phyloP scores from a whole-genome alignment of 2,888 invertebrate species.

The Leptinotarsa tumamoca region DNA sequence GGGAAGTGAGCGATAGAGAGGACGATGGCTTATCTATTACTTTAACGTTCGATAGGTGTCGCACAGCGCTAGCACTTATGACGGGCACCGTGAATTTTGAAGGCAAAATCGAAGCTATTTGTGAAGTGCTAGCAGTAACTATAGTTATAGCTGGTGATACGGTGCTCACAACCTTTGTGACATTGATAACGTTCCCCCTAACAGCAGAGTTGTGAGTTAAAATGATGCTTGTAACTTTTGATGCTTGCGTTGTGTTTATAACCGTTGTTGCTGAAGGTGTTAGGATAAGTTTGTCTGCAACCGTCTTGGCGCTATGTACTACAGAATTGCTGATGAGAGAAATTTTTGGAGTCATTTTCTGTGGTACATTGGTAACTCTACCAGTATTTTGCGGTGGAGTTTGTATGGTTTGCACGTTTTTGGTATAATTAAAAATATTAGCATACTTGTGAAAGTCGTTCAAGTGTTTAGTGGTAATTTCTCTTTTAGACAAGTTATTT shows the following conservation, averaged over 20 bases:
- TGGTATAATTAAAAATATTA: conserved; percentile 43
- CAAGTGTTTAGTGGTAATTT: conserved; percentile 59
- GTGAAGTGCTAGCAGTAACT: conserved; percentile 63
- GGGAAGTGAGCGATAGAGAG: conserved; percentile 69
- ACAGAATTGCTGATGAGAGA: conserved; percentile 55
- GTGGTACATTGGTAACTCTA: conserved; percentile 42
- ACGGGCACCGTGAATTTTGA: conserved; percentile 64
- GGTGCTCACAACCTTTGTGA: conserved; percentile 60
- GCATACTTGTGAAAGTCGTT: conserved; percentile 64
- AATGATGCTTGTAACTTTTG: conserved; percentile 60
- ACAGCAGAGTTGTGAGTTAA: conserved; percentile 56
- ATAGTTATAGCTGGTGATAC: conserved; percentile 63
- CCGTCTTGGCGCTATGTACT: conserved; percentile 44
- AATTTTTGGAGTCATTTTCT: conserved; percentile 54
- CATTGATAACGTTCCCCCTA: conserved; percentile 58
- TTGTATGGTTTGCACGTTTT: conserved; percentile 50
- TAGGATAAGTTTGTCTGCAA: conserved; percentile 55
- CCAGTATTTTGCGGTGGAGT: conserved; percentile 35
- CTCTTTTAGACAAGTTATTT: conserved; percentile 64
- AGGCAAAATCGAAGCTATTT: conserved; percentile 62
- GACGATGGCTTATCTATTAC: conserved; percentile 67
- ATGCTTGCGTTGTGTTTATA: conserved; percentile 49
- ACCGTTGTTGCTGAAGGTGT: conserved; percentile 58
- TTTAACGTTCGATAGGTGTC: conserved; percentile 64
- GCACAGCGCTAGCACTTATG: conserved; percentile 65